phyloP scores from a whole-genome alignment of 2,888 invertebrate species.

The Branchinecta sandiegonensis region DNA sequence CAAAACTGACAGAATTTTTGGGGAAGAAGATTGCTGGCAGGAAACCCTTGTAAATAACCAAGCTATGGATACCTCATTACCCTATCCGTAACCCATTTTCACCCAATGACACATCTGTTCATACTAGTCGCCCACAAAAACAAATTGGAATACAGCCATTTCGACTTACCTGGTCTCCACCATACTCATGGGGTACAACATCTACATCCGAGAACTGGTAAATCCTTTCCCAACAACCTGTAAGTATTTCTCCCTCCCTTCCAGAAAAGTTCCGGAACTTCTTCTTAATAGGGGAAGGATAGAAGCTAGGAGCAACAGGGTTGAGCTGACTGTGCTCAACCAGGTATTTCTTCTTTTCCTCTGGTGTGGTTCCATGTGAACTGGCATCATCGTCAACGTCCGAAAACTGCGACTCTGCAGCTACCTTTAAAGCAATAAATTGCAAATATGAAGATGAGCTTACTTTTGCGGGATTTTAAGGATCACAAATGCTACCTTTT shows the following conservation, averaged over 20 bases:
- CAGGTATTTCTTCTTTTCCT: not conserved
- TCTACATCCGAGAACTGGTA: conserved; percentile 7
- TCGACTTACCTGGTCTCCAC: not conserved
- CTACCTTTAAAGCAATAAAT: not conserved
- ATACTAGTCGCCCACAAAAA: no score
- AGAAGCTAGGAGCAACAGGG: conserved; percentile 10
- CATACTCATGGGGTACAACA: not conserved
- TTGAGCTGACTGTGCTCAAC: conserved; percentile 3
- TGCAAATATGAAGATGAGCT: not conserved
- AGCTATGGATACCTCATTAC: no score
- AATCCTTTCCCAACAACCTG: not conserved
- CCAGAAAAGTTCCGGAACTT: conserved; percentile 5
- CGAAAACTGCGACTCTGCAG: conserved; percentile 4
- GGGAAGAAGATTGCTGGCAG: no score
- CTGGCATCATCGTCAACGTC: not conserved
- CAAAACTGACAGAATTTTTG: no score
- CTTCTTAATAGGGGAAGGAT: not conserved
- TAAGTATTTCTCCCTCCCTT: not conserved
- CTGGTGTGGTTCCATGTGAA: not conserved
- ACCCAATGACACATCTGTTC: no score
- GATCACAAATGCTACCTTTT: no score
- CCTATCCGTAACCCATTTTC: no score
- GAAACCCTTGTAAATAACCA: no score
- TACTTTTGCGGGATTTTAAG: not conserved
- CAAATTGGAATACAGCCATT: no score